These are phyloP conservation scores for Agrilus biguttatus DNA, from an alignment of 2,888 invertebrate species.

Conservation along the genomic window DNA sequence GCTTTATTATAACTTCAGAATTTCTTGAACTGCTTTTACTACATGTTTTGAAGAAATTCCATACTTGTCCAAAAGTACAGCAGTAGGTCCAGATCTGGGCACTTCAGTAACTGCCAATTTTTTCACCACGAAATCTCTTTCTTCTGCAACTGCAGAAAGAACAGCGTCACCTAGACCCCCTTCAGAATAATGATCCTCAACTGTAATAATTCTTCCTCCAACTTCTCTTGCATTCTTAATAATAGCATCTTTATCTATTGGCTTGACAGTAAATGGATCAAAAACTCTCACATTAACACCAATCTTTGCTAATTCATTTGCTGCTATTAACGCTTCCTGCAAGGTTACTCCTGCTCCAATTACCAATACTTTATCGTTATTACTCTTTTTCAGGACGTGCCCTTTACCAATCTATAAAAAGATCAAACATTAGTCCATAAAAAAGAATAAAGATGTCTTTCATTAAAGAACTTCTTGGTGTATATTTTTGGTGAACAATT, in stretches of 20 bases:
- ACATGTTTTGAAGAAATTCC: conserved; percentile 78
- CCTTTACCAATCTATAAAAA: conserved; percentile 51
- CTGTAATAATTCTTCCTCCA: conserved; percentile 74
- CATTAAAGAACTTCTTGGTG: too few species aligned
- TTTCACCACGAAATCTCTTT: conserved; percentile 55
- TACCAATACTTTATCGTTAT: conserved; percentile 67
- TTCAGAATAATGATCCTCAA: conserved; percentile 95
- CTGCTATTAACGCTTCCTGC: conserved; percentile 78
- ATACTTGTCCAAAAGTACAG: conserved; percentile 71
- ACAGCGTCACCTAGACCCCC: conserved; percentile 97
- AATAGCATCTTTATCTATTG: conserved; percentile 71
- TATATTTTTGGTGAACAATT: not conserved
- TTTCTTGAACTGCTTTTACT: conserved; percentile 48
- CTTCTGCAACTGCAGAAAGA: conserved; percentile 57
- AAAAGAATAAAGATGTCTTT: not conserved
- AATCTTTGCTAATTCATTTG: conserved; percentile 52
- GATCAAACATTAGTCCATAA: conserved; percentile 1
- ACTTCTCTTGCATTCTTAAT: conserved; percentile 60
- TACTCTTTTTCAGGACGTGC: conserved; percentile 62
- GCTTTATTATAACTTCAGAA: conserved; percentile 37
- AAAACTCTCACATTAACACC: conserved; percentile 69
- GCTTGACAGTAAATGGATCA: conserved; percentile 95
- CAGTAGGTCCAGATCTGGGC: conserved; percentile 87
- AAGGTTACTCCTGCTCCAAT: conserved; percentile 92
- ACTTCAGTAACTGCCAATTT: conserved; percentile 69